These are phyloP conservation scores for Allolobophora icterica DNA, from an alignment of 2,888 invertebrate genomes.

Conservation along the genomic window DNA sequence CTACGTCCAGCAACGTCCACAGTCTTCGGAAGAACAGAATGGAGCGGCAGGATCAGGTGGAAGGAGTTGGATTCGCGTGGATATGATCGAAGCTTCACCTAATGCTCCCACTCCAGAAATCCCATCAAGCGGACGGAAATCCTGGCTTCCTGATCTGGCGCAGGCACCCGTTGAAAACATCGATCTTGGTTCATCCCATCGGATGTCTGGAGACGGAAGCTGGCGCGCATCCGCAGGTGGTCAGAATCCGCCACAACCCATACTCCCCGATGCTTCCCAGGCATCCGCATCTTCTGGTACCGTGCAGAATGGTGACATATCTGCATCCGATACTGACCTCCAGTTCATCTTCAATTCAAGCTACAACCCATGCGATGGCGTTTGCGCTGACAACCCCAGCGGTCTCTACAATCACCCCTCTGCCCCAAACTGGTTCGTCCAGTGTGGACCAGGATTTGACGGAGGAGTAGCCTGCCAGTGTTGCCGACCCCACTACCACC, in stretches of 20 bases:
- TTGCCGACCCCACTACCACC: not conserved
- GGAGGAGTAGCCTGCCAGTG: slow-evolving; percentile 5
- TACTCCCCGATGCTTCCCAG: too few species aligned
- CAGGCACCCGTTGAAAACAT: too few species aligned
- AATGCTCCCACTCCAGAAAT: not conserved
- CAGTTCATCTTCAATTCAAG: not conserved
- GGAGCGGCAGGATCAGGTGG: not conserved
- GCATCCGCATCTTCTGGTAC: too few species aligned
- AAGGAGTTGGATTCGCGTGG: not conserved
- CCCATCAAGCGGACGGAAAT: not conserved
- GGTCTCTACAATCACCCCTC: slow-evolving; percentile 18
- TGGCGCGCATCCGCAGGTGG: too few species aligned
- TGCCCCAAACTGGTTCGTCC: slow-evolving; percentile 21
- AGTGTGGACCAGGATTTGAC: slow-evolving; percentile 7
- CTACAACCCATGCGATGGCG: not conserved
- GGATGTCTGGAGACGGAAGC: too few species aligned
- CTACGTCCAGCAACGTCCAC: not conserved
- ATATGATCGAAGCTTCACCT: not conserved
- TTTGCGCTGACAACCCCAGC: slow-evolving; percentile 23
- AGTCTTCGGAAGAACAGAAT: not conserved
- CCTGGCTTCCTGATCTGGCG: not conserved
- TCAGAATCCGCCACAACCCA: too few species aligned
- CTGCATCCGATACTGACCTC: not conserved
- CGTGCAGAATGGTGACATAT: not conserved
- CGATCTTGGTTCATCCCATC: too few species aligned